Base-by-base conservation (phyloP, 2,888 invertebrate genomes). In the Copidosoma aretas region DNA sequence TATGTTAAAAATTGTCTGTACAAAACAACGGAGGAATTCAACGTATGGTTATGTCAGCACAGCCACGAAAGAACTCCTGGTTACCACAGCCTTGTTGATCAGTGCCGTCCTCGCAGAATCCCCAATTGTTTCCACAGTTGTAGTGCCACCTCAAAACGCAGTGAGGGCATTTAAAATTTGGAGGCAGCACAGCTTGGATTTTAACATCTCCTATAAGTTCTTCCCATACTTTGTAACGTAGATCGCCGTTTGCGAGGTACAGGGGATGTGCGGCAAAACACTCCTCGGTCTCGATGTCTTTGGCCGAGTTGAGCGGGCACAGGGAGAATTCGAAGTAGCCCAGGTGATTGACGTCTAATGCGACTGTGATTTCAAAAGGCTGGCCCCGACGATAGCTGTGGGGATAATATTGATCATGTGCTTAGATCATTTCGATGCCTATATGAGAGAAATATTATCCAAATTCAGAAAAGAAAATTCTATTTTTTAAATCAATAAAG, bases 121-220 rank as follows among this genome's bases (percentile, higher is more conserved):
- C 87, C 87, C 86, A 87, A 61, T 84, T 84, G 73, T 87, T 88
- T 80, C 86, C 88, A 21, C 84, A 81, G 1, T 77, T 77, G 73
- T 87, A 89, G 46, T 85, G 85, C 89, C 89, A 89, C 66, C 87
- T 85, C 1, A 89, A 75, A 0, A 87, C 86, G 74, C 88, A 88
- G 54, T 86, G 86, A 0, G 84, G 72, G 75, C 88, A 88, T n/a
- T 76, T 83, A 19, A 88, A 60, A 2, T 78, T 81, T 2, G 75
- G 24, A 0, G 89, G 88, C 15, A 88, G 78, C 43, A 73, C 73
- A 3, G 86, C 74, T 2, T 68, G 54, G 2, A 82, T 72, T 17
- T 70, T 65, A 62, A 79, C 77, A n/a, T 75, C 71, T 1, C 77
- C 79, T 1, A 70, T 43, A 22, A 75, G 72, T 10, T 68, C 67